These are phyloP conservation scores for Platycheirus rosarum DNA, from an alignment of 2,888 invertebrate species.

Conservation along the genomic window DNA sequence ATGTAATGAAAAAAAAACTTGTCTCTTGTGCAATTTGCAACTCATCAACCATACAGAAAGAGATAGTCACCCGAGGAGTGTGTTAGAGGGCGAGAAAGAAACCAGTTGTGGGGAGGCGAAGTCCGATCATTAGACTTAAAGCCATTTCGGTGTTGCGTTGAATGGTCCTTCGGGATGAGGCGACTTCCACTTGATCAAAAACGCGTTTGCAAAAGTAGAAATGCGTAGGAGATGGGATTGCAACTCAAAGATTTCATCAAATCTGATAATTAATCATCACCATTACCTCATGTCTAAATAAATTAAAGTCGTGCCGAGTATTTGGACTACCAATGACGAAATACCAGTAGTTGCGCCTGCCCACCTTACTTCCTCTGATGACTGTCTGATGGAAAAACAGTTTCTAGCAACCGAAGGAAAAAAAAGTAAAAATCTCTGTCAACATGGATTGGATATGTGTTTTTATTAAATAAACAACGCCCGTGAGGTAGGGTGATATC, in stretches of 20 bases:
- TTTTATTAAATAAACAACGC: constrained; percentile 49
- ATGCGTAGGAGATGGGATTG: constrained; percentile 32
- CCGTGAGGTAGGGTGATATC: constrained; percentile 47
- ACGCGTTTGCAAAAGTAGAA: neutral
- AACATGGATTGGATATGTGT: constrained; percentile 54
- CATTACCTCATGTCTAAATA: constrained; percentile 37
- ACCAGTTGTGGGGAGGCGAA: constrained; percentile 27
- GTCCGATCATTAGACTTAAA: constrained; percentile 1
- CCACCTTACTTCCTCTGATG: constrained; percentile 2
- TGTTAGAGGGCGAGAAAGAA: constrained; percentile 19
- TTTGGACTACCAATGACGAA: constrained; percentile 47
- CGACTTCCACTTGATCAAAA: constrained; percentile 6
- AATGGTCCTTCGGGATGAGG: constrained; percentile 47
- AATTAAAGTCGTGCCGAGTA: constrained; percentile 26
- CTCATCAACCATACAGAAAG: constrained; percentile 62
- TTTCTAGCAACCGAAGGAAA: constrained; percentile 12
- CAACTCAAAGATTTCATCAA: constrained; percentile 30
- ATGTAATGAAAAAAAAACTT: constrained; percentile 51
- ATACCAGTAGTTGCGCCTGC: constrained; percentile 24
- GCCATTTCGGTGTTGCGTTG: constrained; percentile 5
- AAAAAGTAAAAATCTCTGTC: constrained; percentile 41
- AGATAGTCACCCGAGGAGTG: neutral
- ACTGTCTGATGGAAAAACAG: constrained; percentile 21
- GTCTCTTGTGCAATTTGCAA: constrained; percentile 64
- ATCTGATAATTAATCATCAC: constrained; percentile 46